These are phyloP conservation scores for Shargacucullia verbasci DNA, from an alignment of 2,888 invertebrate genomes.

Conservation along the genomic window DNA sequence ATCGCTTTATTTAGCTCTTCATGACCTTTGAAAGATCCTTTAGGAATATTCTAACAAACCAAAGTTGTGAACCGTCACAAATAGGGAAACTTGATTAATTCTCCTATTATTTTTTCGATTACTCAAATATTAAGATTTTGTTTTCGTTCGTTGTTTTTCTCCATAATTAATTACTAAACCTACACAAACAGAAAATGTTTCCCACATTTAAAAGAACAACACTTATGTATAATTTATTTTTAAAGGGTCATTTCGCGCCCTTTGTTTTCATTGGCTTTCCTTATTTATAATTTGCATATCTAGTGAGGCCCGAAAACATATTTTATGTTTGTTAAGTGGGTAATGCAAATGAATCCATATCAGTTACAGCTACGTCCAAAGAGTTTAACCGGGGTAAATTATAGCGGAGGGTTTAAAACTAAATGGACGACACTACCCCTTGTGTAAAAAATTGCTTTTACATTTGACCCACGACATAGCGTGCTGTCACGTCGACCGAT, in stretches of 20 bases:
- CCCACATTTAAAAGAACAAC: too few relatives aligned
- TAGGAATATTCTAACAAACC: too few relatives aligned
- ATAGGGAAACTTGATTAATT: too few relatives aligned
- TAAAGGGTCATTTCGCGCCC: not conserved
- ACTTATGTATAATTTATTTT: too few relatives aligned
- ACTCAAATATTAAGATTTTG: too few relatives aligned
- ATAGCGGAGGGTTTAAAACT: slow-evolving; percentile 10
- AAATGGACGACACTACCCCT: slow-evolving; percentile 4
- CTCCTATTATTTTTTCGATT: too few relatives aligned
- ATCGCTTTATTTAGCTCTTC: too few relatives aligned
- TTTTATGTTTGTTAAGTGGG: slow-evolving; percentile 11
- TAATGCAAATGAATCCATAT: slow-evolving; percentile 27
- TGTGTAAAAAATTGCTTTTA: slow-evolving; percentile 26
- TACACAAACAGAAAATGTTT: too few relatives aligned
- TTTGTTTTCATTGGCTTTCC: slow-evolving; percentile 9
- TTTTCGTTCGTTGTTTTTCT: too few relatives aligned
- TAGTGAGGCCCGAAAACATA: slow-evolving; percentile 13
- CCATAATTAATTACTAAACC: too few relatives aligned
- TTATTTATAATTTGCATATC: slow-evolving; percentile 22
- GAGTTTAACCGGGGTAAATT: slow-evolving; percentile 9
- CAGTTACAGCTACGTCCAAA: slow-evolving; percentile 12
- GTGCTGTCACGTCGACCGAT: slow-evolving; percentile 7
- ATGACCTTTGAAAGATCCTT: too few relatives aligned
- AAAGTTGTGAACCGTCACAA: too few relatives aligned
- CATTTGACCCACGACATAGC: slow-evolving; percentile 13